phyloP scores from a whole-genome alignment of 2,888 invertebrate genomes.

The Podotricha telesiphe region DNA sequence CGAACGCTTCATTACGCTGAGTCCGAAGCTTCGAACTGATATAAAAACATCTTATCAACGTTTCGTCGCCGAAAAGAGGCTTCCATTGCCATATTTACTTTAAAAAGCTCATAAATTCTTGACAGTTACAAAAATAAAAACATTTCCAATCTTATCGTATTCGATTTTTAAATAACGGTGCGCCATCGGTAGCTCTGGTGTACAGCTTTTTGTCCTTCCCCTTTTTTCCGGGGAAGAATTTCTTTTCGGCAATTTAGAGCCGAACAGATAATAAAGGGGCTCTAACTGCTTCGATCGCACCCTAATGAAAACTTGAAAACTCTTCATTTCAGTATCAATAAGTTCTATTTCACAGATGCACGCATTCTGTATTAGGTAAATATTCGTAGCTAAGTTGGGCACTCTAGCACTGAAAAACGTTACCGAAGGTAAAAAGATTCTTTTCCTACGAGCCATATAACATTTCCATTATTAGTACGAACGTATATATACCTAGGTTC shows the following conservation, averaged over 20 bases:
- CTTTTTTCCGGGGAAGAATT: constrained; percentile 77
- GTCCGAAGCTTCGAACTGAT: constrained; percentile 73
- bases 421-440: neutral
- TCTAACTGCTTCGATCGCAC: constrained; percentile 80
- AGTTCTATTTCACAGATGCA: constrained; percentile 57
- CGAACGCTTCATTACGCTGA: constrained; percentile 80
- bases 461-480: neutral
- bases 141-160: constrained; percentile 80
- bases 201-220: constrained; percentile 79
- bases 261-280: constrained; percentile 84
- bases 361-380: neutral
- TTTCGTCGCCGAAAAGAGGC: constrained; percentile 70
- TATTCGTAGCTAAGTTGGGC: neutral
- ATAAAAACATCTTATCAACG: constrained; percentile 80
- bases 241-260: constrained; percentile 83
- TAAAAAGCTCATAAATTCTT: constrained; percentile 77
- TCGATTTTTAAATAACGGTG: constrained; percentile 82
- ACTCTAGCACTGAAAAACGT: neutral
- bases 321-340: constrained; percentile 78
- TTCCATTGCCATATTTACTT: constrained; percentile 78
- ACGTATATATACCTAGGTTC: neutral
- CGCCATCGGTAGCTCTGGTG: constrained; percentile 77
- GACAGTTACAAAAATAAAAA: constrained; percentile 81
- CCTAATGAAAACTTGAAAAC: constrained; percentile 81
- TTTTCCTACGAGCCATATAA: neutral